Evolutionary conservation across 2,888 invertebrate genomes (phyloP).

Genomic region (Cataglyphis cursor): DNA sequence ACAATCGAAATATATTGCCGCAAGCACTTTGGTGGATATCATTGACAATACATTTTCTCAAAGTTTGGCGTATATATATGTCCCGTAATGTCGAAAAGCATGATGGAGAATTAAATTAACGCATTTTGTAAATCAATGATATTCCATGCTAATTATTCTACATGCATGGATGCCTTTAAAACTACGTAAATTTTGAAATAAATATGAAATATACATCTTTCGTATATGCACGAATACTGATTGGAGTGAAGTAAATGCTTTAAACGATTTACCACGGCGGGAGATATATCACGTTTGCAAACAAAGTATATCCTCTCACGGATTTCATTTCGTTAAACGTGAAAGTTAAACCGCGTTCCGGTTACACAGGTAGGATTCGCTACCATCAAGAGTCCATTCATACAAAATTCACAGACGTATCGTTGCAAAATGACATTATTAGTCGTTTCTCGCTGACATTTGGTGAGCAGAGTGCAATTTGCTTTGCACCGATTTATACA

Average conservation of each 20-base stretch:
- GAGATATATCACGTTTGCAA: constrained; percentile 12
- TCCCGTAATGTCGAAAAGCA: background rate
- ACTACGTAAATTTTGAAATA: constrained; percentile 18
- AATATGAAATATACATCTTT: constrained; percentile 6
- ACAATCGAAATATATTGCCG: background rate
- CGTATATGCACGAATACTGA: background rate
- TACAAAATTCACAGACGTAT: constrained; percentile 21
- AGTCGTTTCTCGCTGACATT: constrained; percentile 12
- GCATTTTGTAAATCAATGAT: constrained; percentile 32
- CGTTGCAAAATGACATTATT: constrained; percentile 45
- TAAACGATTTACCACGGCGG: constrained; percentile 31
- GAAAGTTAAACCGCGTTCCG: constrained; percentile 41
- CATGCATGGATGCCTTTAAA: background rate
- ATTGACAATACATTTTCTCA: constrained; percentile 13
- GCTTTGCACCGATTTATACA: background rate
- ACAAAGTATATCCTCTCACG: constrained; percentile 13
- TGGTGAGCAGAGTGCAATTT: constrained; percentile 1
- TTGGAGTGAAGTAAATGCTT: constrained; percentile 32
- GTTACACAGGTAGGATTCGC: constrained; percentile 39
- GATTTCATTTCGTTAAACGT: constrained; percentile 39
- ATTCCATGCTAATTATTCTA: background rate
- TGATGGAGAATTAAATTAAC: constrained; percentile 30
- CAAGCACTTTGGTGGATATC: background rate
- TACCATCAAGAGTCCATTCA: constrained; percentile 56
- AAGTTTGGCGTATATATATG: background rate